Base-by-base conservation (phyloP, 64 coral and sea anemone genomes). In the Montipora cactus region DNA sequence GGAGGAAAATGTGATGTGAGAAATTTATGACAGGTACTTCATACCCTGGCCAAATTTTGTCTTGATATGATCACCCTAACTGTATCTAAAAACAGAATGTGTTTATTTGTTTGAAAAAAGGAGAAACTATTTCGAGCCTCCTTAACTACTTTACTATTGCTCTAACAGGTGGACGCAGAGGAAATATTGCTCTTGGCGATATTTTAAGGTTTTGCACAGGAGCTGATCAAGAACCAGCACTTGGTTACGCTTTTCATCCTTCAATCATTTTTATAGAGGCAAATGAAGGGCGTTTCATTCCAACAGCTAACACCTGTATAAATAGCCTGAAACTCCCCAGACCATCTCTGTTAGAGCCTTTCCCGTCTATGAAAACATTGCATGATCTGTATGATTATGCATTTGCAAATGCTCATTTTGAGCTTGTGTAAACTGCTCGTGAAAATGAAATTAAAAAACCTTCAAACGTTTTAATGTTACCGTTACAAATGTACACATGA, bases 211-310 rank as follows among this genome's bases (percentile, higher is more conserved):
- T 91, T 51, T 57, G 45, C 5, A 91, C 89, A 49, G 89, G 89
- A 44, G 88, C 53, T 73, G 89, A 91, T 25, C 45, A 91, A 83
- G 89, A 91, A 62, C 89, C 89, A 81, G 89, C 83, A n/a, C 72
- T 91, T 44, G 89, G 89, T 4, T 91, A 72, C 80, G 21, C 64
- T 13, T 74, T 75, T 20, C 61, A 68, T 53, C 89, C 89, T 12
- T 22, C 5, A 62, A 81, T 81, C 28, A 62, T 62, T 8, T 91
- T 91, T 91, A 15, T 37, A 68, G 89, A 91, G 67, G 76, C 59
- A 13, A 47, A 47, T 75, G 81, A 67, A 16, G 23, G 37, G 52
- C 25, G 20, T 51, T 92, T 83, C 74, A 18, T 92, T 13, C 90
- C 90, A 58, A 83, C 37, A n/a, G 61, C 89, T 68, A 85, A 77